Conservation (phyloP, 1,140 invertebrate species). For the Scaptomyza hsui region DNA sequence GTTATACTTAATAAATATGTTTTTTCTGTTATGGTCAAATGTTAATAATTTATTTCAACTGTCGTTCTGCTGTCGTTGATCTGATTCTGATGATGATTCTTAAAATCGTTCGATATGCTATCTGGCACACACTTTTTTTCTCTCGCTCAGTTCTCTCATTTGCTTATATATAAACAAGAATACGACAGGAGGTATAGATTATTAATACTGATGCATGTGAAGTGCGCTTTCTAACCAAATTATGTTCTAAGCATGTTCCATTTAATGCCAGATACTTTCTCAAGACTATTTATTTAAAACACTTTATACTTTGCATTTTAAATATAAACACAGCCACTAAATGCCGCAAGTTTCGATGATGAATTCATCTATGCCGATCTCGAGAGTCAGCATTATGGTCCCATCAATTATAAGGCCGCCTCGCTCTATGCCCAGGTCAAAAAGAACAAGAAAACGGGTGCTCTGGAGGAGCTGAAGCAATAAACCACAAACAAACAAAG, state of each 20-base stretch:
- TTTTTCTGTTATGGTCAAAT: conserved; percentile 33
- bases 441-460: conserved; percentile 85
- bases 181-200: conserved; percentile 56
- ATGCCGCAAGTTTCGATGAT: conserved; percentile 87
- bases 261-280: conserved; percentile 12
- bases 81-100: conserved; percentile 17
- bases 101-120: conserved; percentile 56
- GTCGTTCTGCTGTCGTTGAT: conserved; percentile 44
- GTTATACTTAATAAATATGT: conserved; percentile 13
- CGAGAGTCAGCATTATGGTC: conserved; percentile 90
- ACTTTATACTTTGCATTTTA: conserved; percentile 9
- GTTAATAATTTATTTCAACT: conserved; percentile 66
- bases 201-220: conserved; percentile 45
- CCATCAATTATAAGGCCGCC: conserved; percentile 95
- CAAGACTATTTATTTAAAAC: conserved; percentile 24
- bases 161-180: conserved; percentile 28
- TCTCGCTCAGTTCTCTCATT: conserved; percentile 25
- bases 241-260: conserved; percentile 23
- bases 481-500: conserved; percentile 15
- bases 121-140: conserved; percentile 47
- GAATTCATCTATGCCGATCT: conserved; percentile 95
- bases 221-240: conserved; percentile 24
- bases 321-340: conserved; percentile 81
- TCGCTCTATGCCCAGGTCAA: conserved; percentile 90
- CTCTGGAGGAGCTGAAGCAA: conserved; percentile 66